Conservation (phyloP, 2,797 vertebrate genomes). For the Pelobates cultripes region DNA sequence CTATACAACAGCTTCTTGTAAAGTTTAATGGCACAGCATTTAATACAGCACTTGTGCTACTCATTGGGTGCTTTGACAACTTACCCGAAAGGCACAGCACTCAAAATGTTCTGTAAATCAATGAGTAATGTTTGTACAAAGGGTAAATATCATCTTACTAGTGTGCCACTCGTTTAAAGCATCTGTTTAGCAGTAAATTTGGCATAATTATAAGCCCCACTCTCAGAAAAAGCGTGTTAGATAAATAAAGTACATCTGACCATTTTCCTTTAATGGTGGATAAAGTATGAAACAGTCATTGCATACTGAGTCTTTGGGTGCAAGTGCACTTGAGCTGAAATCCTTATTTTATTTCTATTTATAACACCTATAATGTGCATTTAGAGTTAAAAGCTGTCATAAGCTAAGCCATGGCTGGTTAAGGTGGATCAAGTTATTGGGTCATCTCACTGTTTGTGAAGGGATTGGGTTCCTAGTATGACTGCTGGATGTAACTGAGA, state of each 20-base stretch:
- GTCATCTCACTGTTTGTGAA: too few relatives aligned
- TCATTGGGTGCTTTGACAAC: constrained; percentile 24
- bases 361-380: neutral
- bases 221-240: neutral
- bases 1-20: neutral
- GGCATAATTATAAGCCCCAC: neutral
- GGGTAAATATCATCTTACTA: constrained; percentile 6
- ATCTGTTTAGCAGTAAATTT: neutral
- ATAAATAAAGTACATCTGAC: neutral
- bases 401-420: too few relatives aligned
- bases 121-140: constrained; percentile 31
- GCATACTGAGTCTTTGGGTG: neutral
- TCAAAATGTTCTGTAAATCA: constrained; percentile 43
- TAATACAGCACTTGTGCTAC: constrained; percentile 17
- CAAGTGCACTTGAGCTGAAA: neutral
- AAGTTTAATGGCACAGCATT: constrained; percentile 16
- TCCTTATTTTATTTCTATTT: neutral
- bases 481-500: too few relatives aligned
- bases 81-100: constrained; percentile 2
- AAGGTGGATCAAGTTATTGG: too few relatives aligned
- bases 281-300: neutral
- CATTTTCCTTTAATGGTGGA: neutral
- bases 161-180: neutral
- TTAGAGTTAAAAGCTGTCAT: neutral
- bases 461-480: too few relatives aligned